Conservation (phyloP, 1,140 invertebrate species). For the Drosophila nannoptera region DNA sequence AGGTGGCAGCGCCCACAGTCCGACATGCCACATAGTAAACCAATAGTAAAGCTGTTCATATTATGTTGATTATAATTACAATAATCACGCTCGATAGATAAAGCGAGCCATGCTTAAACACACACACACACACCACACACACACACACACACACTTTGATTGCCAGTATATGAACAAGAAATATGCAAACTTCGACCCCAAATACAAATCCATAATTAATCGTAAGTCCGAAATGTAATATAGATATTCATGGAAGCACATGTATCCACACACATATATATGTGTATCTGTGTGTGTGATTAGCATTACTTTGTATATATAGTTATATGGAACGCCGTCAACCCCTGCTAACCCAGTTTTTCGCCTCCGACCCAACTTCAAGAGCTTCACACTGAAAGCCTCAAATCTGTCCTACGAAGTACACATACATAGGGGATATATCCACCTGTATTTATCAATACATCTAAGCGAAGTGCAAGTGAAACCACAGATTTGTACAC, state of each 20-base stretch:
- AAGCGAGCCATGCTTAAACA: not conserved
- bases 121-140: too few relatives aligned
- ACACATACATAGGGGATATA: not conserved
- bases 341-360: not conserved
- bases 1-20: slow-evolving; percentile 1
- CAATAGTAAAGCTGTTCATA: not conserved
- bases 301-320: slow-evolving; percentile 5
- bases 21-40: not conserved
- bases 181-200: not conserved
- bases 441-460: slow-evolving; percentile 2
- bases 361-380: too few relatives aligned
- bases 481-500: slow-evolving; percentile 3
- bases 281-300: not conserved
- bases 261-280: not conserved
- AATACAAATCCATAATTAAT: not conserved
- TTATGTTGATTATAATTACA: not conserved
- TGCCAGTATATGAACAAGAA: not conserved
- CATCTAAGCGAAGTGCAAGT: not conserved
- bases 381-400: too few relatives aligned
- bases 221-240: not conserved
- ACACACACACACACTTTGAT: not conserved
- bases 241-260: slow-evolving; percentile 10
- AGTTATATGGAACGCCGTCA: not conserved
- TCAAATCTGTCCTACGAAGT: too few relatives aligned
- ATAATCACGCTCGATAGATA: not conserved